These are phyloP conservation scores for Zaprionus ornatus DNA, from an alignment of 1,140 invertebrate genomes.

Conservation along the genomic window DNA sequence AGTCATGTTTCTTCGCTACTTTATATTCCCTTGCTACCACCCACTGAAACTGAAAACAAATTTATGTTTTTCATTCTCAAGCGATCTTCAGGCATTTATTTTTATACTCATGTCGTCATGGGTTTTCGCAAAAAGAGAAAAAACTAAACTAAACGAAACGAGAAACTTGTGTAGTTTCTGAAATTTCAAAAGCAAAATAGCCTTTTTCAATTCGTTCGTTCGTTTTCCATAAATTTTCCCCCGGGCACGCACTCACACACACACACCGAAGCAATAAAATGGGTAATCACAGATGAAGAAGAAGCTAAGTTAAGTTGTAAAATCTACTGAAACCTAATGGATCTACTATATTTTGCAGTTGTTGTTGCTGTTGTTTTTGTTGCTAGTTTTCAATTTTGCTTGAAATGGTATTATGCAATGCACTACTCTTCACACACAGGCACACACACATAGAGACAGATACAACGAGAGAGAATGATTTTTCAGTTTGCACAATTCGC, in stretches of 20 bases:
- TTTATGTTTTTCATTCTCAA: neutral
- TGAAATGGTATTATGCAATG: conserved; percentile 78
- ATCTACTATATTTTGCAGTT: conserved; percentile 48
- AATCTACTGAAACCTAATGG: conserved; percentile 57
- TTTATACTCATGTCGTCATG: conserved; percentile 68
- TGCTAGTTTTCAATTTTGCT: conserved; percentile 53
- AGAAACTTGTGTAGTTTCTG: conserved; percentile 25
- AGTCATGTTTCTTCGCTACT: neutral
- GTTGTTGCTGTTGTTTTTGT: conserved; percentile 20
- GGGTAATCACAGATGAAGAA: conserved; percentile 19
- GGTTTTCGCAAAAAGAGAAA: conserved; percentile 37
- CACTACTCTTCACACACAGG: conserved; percentile 54
- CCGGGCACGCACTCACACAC: neutral
- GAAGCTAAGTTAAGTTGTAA: conserved; percentile 35
- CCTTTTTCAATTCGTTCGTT: conserved; percentile 20
- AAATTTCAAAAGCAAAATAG: conserved; percentile 35
- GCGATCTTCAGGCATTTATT: conserved; percentile 64
- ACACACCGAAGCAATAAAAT: conserved; percentile 31
- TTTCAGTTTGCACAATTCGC: conserved; percentile 73
- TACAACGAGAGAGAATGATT: conserved; percentile 54
- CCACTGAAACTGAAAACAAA: neutral
- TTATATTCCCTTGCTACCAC: neutral
- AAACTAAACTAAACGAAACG: neutral
- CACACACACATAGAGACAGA: conserved; percentile 26
- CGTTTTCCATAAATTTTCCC: conserved; percentile 36